Evolutionary conservation across 2,113 vertebrate species (phyloP), one percentile per base, ranked within the genome.

Genomic region (Sclerurus mexicanus): DNA sequence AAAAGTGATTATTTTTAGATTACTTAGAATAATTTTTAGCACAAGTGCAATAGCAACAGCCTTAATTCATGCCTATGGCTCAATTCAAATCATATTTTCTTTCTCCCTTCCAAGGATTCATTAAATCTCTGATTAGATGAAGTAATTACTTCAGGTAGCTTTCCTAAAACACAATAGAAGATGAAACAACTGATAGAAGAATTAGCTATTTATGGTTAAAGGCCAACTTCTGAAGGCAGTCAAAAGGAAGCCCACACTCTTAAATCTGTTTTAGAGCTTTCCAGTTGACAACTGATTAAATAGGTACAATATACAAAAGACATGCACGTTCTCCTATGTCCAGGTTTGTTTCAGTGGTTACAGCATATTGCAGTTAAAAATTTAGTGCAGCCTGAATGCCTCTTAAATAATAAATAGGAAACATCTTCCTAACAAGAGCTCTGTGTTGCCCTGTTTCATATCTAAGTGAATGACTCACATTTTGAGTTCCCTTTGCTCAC

Each of bases 351-450:
- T 35, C 35, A 63, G 23, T 37, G 6, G 25, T 81, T 92, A 60
- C 39, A 68, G 14, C 8, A 63, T 33, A 67, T 8, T 59, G 8
- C 14, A 63, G 44, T 93, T 74, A 93, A 91, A 94, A 94, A 87
- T 93, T 81, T 28, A 90, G 33, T 64, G 46, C 33, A 42, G 31
- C 20, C 44, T 66, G 49, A 88, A 89, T 82, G 31, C 22, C 3
- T 95, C 21, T 82, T 95, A 82, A 91, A 82, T 79, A 83, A 73
- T 85, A 82, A 79, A 90, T 53, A 56, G 10, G 25, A 17, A 95
- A 64, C 22, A 95, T 22, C 37, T 67, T 74, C 49, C 77, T 56
- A 82, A 90, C 71, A 93, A 85, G 53, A 79, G 5, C 22, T 88
- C 46, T 80, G 10, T 56, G 55, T 30, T 88, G 40, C 88, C 86